Evolutionary conservation across 2,888 invertebrate species (phyloP).

Genomic region (Drosophila koepferae): DNA sequence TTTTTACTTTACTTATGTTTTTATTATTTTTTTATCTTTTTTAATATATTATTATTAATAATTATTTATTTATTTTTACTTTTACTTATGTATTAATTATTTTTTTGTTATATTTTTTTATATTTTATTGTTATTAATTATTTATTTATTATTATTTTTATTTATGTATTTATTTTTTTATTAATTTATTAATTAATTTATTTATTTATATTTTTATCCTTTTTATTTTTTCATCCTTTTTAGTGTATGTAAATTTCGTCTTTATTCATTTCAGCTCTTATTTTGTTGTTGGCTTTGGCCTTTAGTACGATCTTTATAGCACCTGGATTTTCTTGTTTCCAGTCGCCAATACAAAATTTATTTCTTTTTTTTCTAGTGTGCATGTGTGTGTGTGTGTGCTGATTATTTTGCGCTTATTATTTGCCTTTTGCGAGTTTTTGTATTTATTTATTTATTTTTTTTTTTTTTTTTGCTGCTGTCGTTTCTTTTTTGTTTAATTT

Average conservation of each 20-base stretch:
- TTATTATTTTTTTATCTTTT: neutral
- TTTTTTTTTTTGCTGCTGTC: constrained; percentile 37
- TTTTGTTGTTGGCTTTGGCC: constrained; percentile 49
- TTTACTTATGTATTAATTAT: neutral
- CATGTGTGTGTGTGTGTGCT: constrained; percentile 66
- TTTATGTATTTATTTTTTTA: too few species aligned
- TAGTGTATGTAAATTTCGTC: constrained; percentile 32
- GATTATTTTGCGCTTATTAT: constrained; percentile 78
- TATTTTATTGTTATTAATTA: neutral
- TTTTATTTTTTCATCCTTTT: neutral
- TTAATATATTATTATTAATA: neutral
- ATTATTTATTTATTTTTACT: neutral
- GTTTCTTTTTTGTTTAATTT: constrained; percentile 71
- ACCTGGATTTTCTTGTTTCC: constrained; percentile 79
- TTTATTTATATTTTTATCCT: neutral
- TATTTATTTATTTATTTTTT: constrained; percentile 28
- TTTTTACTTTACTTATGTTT: neutral
- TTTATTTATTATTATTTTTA: too few species aligned
- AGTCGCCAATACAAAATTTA: constrained; percentile 72
- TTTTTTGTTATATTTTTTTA: neutral
- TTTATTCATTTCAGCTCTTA: neutral
- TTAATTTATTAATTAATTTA: neutral
- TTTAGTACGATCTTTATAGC: constrained; percentile 76
- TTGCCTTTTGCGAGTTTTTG: constrained; percentile 37
- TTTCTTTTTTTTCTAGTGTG: constrained; percentile 48